Evolutionary conservation across 2,113 vertebrate species (phyloP).

Genomic region (Falco punctatus): DNA sequence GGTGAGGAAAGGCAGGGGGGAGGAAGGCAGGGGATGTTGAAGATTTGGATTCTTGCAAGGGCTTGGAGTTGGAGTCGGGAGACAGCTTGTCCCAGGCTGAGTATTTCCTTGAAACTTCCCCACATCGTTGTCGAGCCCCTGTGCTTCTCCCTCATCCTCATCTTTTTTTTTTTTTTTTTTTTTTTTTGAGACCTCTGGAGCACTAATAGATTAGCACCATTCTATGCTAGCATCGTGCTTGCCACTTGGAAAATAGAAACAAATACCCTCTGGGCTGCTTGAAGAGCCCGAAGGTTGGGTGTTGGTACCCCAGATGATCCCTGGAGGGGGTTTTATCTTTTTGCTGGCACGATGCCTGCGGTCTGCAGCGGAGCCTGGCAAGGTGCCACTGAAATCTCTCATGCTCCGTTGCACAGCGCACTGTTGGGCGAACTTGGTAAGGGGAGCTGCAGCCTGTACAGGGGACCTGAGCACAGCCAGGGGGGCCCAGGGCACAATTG

Average conservation of each 20-base stretch:
- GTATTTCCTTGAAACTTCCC: not conserved
- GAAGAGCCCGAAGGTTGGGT: not conserved
- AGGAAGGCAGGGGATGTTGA: not conserved
- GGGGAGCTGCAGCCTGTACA: not conserved
- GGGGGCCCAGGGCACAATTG: not conserved
- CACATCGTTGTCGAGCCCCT: rapidly evolving
- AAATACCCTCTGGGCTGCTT: no score
- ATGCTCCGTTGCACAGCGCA: rapidly evolving
- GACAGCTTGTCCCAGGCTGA: not conserved
- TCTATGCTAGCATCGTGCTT: not conserved
- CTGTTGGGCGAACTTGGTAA: not conserved
- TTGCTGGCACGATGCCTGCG: not conserved
- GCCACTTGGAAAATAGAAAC: not conserved
- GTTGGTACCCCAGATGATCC: not conserved
- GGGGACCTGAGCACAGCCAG: not conserved
- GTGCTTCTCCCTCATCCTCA: not conserved
- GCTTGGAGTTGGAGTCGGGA: not conserved
- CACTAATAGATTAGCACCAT: not conserved
- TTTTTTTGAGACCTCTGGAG: not conserved
- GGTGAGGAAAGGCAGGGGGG: not conserved
- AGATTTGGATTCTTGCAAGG: not conserved
- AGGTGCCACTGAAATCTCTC: not conserved
- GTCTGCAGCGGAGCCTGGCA: not conserved
- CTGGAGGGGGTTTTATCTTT: not conserved
- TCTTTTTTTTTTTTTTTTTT: not conserved